Percentiles rank a stretch among this genome's conserved stretches.
phyloP scores from a whole-genome alignment of 2,113 vertebrate genomes.

The Catharus minimus region DNA sequence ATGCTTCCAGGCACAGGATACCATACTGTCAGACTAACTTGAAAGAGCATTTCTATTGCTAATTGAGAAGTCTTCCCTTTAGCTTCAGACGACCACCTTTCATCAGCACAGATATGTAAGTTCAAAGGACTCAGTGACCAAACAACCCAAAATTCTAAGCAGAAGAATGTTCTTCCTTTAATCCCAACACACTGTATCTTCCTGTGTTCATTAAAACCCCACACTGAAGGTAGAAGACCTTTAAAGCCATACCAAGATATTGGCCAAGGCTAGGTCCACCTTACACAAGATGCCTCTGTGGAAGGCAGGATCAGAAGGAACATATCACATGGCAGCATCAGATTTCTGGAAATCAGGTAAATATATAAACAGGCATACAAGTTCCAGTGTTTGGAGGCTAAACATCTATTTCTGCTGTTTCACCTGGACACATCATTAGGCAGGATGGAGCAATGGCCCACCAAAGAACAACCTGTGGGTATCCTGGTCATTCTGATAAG shows the following conservation, averaged over 20 bases:
- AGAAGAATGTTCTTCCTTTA: background rate
- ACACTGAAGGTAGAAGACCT: background rate
- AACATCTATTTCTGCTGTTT: background rate
- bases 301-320: background rate
- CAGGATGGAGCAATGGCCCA: background rate
- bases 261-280: background rate
- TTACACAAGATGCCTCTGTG: background rate
- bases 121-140: background rate
- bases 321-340: background rate
- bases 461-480: background rate
- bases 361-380: background rate
- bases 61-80: background rate
- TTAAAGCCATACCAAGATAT: background rate
- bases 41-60: background rate
- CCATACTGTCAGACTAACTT: background rate
- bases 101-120: background rate
- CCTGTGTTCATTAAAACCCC: background rate
- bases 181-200: background rate
- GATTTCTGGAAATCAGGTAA: background rate
- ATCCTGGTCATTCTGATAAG: background rate
- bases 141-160: background rate
- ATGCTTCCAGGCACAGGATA: background rate
- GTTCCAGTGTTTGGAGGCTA: background rate
- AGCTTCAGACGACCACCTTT: background rate
- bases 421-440: background rate